Conservation (phyloP, 2,888 invertebrate species). For the Phlogophora meticulosa region DNA sequence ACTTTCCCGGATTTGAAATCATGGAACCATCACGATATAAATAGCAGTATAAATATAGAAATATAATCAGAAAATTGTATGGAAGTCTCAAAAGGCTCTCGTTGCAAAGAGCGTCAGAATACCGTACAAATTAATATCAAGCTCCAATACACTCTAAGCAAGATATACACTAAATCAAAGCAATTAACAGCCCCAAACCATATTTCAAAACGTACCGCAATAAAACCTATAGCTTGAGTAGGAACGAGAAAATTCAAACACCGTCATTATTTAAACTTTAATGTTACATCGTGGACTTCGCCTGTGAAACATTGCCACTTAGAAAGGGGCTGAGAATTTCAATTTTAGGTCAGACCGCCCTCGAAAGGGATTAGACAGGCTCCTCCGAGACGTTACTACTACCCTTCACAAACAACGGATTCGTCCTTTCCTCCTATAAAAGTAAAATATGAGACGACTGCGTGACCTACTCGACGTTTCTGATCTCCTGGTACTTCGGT, state of each 20-base stretch:
- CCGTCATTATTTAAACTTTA: slow-evolving; percentile 78
- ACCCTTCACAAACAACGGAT: slow-evolving; percentile 78
- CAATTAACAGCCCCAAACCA: slow-evolving; percentile 60
- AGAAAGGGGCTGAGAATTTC: slow-evolving; percentile 77
- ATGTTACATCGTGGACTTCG: slow-evolving; percentile 71
- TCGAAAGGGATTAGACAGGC: slow-evolving; percentile 75
- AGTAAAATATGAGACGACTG: slow-evolving; percentile 77
- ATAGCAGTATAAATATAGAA: no score
- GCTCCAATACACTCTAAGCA: slow-evolving; percentile 27
- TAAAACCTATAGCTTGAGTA: slow-evolving; percentile 64
- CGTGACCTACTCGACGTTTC: slow-evolving; percentile 68
- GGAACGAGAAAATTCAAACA: slow-evolving; percentile 70
- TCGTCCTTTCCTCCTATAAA: slow-evolving; percentile 75
- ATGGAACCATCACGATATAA: no score
- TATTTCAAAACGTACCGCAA: slow-evolving; percentile 70
- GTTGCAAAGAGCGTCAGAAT: slow-evolving; percentile 8
- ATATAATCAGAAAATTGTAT: not conserved
- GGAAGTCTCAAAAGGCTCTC: not conserved
- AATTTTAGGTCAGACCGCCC: slow-evolving; percentile 78
- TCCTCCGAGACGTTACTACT: slow-evolving; percentile 72
- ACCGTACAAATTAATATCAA: slow-evolving; percentile 13
- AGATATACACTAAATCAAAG: slow-evolving; percentile 55
- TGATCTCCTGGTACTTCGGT: slow-evolving; percentile 69
- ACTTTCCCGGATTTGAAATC: no score
- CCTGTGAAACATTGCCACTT: slow-evolving; percentile 77